Evolutionary conservation across 2,888 invertebrate species (phyloP), one percentile per base, ranked within the genome.

Genomic region (Drosophila rellima): DNA sequence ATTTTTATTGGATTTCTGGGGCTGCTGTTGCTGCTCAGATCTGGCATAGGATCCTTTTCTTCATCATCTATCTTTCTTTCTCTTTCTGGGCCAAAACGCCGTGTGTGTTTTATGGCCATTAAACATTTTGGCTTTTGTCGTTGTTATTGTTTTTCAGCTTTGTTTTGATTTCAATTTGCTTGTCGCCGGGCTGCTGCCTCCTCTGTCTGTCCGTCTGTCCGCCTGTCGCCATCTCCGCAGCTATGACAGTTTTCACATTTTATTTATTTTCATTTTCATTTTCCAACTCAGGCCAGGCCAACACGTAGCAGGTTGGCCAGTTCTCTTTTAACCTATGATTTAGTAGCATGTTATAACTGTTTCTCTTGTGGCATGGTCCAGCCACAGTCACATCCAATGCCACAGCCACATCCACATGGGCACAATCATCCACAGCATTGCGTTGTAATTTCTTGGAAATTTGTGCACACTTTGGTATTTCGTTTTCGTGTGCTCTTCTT

Each of bases 391-490:
- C 47, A 67, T 50, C 73, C 73, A 73, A 2, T 6, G 37, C 37
- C 42, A 55, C 15, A 48, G 18, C 37, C 68, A 66, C 54, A 68
- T 50, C 74, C 74, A 73, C 50, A 59, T 50, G 72, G 68, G 70
- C 68, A 67, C 70, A 79, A 78, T 80, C 83, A 72, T 74, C 81
- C 78, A 60, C 78, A 78, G 84, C 88, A 90, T 82, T 78, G 82
- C 78, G 66, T 78, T 81, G 84, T 82, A 81, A 89, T 85, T 91
- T 91, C 91, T 88, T 79, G 89, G 91, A 91, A 90, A 89, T 91
- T 89, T 90, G 90, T 91, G 90, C 90, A 91, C 91, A 91, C 88
- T 90, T 91, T 78, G 90, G 90, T 85, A 90, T 90, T 83, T 74
- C 74, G 59, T 74, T 83, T 76, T 80, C 71, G 62, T 66, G 70